phyloP scores from a whole-genome alignment of 2,888 invertebrate genomes.

The Leptarthrus brevirostris region DNA sequence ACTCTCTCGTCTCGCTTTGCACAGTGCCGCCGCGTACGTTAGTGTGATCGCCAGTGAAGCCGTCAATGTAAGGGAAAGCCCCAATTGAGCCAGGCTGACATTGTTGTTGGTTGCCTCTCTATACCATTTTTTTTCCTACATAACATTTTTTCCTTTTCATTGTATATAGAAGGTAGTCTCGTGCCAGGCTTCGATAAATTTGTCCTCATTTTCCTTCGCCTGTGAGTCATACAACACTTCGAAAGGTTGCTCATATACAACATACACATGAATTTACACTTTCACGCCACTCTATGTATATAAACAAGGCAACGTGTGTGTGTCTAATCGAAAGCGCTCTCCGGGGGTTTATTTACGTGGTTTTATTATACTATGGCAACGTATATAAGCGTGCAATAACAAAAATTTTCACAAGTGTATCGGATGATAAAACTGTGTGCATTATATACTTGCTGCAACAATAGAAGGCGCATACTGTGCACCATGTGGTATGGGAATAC shows the following conservation, averaged over 20 bases:
- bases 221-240: slow-evolving; percentile 42
- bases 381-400: not conserved
- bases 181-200: slow-evolving; percentile 60
- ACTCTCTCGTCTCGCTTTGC: slow-evolving; percentile 8
- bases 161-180: slow-evolving; percentile 63
- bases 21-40: slow-evolving; percentile 45
- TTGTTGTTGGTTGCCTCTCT: slow-evolving; percentile 34
- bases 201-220: slow-evolving; percentile 46
- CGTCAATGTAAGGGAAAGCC: slow-evolving; percentile 32
- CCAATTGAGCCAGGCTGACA: slow-evolving; percentile 2
- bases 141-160: slow-evolving; percentile 45
- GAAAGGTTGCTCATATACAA: not conserved
- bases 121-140: slow-evolving; percentile 26
- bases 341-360: slow-evolving; percentile 36
- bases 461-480: slow-evolving; percentile 2
- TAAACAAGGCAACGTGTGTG: not conserved
- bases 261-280: slow-evolving; percentile 2
- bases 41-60: slow-evolving; percentile 38
- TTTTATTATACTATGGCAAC: not conserved
- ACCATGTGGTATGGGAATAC: not conserved
- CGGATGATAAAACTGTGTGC: not conserved
- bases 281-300: slow-evolving; percentile 1
- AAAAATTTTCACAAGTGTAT: not conserved
- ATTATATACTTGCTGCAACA: slow-evolving; percentile 32
- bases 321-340: slow-evolving; percentile 41